Conservation (phyloP, 2,797 vertebrate genomes). For the Propithecus deckenii region DNA sequence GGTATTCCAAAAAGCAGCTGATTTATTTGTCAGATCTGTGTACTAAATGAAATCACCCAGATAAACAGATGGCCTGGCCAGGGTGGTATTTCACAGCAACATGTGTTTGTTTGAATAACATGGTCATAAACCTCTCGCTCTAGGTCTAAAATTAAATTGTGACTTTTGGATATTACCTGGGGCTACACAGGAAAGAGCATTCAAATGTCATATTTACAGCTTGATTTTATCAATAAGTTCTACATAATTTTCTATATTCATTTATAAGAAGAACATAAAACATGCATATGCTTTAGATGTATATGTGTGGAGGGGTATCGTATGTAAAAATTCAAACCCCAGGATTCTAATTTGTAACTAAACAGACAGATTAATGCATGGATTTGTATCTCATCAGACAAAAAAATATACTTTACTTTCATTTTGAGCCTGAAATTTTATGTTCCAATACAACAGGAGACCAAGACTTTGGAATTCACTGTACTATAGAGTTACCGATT, state of each 20-base stretch:
- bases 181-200: not conserved
- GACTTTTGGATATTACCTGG: conserved; percentile 53
- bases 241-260: not conserved
- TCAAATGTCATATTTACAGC: conserved; percentile 44
- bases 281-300: not conserved
- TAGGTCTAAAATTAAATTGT: conserved; percentile 69
- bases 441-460: not conserved
- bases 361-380: not conserved
- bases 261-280: conserved; percentile 30
- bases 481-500: not conserved
- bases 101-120: conserved; percentile 74
- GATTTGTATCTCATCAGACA: not conserved
- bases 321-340: not conserved
- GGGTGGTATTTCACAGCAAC: conserved; percentile 74
- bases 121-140: conserved; percentile 69
- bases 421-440: not conserved
- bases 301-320: accelerated
- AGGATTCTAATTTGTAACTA: not conserved
- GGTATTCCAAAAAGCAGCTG: conserved; percentile 28
- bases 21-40: conserved; percentile 61
- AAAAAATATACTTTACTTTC: not conserved
- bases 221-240: not conserved
- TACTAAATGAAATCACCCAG: conserved; percentile 27
- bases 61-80: conserved; percentile 78
- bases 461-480: not conserved